Evolutionary conservation across 2,797 vertebrate genomes (phyloP).

Genomic region (Linurgus olivaceus): DNA sequence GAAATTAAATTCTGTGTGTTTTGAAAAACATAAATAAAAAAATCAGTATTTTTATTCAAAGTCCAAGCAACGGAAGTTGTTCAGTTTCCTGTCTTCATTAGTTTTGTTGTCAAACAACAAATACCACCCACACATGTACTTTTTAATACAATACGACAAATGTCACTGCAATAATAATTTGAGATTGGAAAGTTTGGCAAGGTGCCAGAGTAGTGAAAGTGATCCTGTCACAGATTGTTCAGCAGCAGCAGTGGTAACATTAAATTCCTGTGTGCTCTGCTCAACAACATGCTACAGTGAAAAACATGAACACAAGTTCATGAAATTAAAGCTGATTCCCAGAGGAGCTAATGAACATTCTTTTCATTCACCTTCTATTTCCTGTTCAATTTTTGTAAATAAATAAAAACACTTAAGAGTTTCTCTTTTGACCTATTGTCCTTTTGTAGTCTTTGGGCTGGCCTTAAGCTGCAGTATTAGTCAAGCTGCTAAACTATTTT

Average conservation of each 20-base stretch:
- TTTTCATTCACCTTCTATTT: background rate
- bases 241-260: background rate
- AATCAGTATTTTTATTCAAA: background rate
- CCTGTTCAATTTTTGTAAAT: background rate
- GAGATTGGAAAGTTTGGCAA: background rate
- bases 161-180: background rate
- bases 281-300: background rate
- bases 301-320: background rate
- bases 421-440: background rate
- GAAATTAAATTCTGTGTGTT: background rate
- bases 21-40: background rate
- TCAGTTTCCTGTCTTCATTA: slow-evolving; percentile 44
- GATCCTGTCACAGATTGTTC: background rate
- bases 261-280: background rate
- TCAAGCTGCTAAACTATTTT: slow-evolving; percentile 11
- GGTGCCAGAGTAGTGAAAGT: background rate
- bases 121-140: slow-evolving; percentile 33
- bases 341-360: background rate
- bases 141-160: slow-evolving; percentile 45
- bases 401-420: background rate
- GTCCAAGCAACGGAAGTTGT: slow-evolving; percentile 31
- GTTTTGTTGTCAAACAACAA: slow-evolving; percentile 55
- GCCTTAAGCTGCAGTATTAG: background rate
- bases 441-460: background rate
- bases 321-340: background rate